A percentile compares a stretch with the other conserved stretches of the same genome.
These are phyloP conservation scores for Telmatochromis bifrenatus DNA, from an alignment of 2,113 vertebrate genomes.

Conservation along the genomic window DNA sequence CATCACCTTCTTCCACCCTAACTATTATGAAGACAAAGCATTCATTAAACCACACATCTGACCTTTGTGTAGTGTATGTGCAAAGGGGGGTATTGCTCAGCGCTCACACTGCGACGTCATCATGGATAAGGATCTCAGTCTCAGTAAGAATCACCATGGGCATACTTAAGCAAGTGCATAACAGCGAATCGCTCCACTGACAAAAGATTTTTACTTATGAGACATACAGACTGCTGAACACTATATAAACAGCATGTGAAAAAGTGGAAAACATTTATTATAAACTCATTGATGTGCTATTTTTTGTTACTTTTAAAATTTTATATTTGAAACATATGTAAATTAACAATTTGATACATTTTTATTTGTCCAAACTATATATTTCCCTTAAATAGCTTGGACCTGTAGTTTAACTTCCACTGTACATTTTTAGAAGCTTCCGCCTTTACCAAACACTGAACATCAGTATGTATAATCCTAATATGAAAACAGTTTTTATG, in stretches of 20 bases:
- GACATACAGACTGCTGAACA: background rate
- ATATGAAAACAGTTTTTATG: background rate
- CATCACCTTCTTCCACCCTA: background rate
- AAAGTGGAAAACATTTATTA: background rate
- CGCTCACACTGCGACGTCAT: background rate
- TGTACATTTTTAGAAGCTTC: background rate
- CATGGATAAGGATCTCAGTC: background rate
- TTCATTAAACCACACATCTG: background rate
- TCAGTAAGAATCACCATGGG: background rate
- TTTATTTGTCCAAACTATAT: background rate
- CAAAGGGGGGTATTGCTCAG: background rate
- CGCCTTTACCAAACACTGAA: background rate
- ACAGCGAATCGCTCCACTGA: background rate
- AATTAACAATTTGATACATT: background rate
- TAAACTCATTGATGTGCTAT: background rate
- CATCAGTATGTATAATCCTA: background rate
- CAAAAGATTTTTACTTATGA: background rate
- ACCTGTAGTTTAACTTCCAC: background rate
- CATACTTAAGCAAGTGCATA: background rate
- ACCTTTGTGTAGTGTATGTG: background rate
- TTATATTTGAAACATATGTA: background rate
- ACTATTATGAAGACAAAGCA: background rate
- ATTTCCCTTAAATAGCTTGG: background rate
- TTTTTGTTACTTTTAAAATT: background rate
- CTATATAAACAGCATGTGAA: background rate